phyloP scores from a whole-genome alignment of 2,888 invertebrate genomes.

The Acrobasis suavella region DNA sequence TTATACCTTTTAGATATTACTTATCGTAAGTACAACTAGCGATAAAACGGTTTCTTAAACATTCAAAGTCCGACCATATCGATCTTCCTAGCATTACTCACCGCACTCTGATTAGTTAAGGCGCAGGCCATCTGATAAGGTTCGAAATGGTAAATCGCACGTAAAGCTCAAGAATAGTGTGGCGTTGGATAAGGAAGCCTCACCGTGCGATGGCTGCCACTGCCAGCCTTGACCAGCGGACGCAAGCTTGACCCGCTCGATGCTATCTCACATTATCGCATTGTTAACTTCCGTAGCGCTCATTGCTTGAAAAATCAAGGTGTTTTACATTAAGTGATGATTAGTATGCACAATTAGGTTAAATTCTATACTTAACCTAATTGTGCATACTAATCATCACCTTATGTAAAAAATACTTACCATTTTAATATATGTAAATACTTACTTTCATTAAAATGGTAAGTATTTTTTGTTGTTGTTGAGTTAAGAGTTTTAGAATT shows the following conservation, averaged over 20 bases:
- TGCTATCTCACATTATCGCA: conserved; percentile 54
- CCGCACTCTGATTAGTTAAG: conserved; percentile 61
- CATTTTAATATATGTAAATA: too few relatives aligned
- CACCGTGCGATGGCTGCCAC: conserved; percentile 42
- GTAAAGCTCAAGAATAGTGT: conserved; percentile 68
- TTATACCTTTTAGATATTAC: not conserved
- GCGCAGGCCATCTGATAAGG: conserved; percentile 73
- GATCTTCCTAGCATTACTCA: conserved; percentile 62
- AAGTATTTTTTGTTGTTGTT: too few relatives aligned
- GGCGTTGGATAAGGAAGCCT: conserved; percentile 51
- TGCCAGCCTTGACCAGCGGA: conserved; percentile 43
- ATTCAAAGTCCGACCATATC: conserved; percentile 45
- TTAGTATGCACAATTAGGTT: not conserved
- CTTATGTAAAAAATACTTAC: too few relatives aligned
- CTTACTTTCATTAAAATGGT: too few relatives aligned
- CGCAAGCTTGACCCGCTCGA: conserved; percentile 60
- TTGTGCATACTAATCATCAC: too few relatives aligned
- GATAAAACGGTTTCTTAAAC: conserved; percentile 1
- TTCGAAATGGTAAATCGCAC: conserved; percentile 70
- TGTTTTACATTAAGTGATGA: conserved; percentile 22
- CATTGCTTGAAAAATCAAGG: conserved; percentile 41
- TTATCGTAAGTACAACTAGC: not conserved
- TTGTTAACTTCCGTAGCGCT: conserved; percentile 43
- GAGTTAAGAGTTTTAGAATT: too few relatives aligned
- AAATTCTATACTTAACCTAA: too few relatives aligned